Conservation (phyloP, 2,888 invertebrate genomes). For the Himalopsyche kuldschensis region DNA sequence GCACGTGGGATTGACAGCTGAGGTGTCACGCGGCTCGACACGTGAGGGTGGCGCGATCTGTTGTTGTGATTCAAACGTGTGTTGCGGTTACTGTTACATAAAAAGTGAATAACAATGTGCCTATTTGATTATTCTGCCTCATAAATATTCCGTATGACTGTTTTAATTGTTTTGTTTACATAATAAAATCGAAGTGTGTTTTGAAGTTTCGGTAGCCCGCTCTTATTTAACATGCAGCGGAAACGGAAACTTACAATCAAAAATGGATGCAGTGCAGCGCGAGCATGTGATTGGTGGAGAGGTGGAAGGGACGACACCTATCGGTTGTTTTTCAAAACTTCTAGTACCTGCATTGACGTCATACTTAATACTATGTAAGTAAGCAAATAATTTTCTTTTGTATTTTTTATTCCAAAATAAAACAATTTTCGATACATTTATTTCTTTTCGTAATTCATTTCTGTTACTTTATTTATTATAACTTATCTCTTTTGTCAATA, state of each 20-base stretch:
- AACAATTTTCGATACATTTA: no score
- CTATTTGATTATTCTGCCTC: background rate
- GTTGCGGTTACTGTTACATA: background rate
- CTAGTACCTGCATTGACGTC: background rate
- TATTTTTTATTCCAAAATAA: no score
- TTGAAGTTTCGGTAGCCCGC: background rate
- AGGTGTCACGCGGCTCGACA: constrained; percentile 16
- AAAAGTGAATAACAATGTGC: background rate
- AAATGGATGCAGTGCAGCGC: constrained; percentile 16
- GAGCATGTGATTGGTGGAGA: background rate
- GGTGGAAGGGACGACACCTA: background rate
- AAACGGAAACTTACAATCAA: background rate
- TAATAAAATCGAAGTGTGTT: background rate
- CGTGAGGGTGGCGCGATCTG: constrained; percentile 20
- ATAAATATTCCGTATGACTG: background rate
- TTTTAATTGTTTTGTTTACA: background rate
- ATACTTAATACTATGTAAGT: background rate
- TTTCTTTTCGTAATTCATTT: no score
- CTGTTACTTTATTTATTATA: no score
- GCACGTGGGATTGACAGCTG: constrained; percentile 31
- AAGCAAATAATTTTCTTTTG: background rate
- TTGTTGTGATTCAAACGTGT: constrained; percentile 4
- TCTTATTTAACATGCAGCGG: background rate
- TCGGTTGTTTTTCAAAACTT: constrained; percentile 13
- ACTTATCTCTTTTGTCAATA: no score